Evolutionary conservation across 1,140 invertebrate species (phyloP), one percentile per base, ranked within the genome.

Genomic region (Euborellia annulipes): DNA sequence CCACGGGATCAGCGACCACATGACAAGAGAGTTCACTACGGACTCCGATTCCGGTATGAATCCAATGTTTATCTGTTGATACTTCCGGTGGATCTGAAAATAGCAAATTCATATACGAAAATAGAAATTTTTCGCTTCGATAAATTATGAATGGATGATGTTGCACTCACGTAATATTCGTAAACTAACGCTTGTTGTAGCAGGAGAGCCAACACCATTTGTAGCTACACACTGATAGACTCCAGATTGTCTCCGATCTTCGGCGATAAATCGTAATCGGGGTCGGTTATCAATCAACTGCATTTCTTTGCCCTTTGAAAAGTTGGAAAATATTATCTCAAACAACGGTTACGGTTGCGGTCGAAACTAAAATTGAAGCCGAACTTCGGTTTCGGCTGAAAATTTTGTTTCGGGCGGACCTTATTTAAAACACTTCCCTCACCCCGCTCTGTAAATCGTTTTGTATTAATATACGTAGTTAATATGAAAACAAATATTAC

Each of bases 191-290:
- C 60, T 61, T 2, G 74, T 76, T n/a, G 58, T 67, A 0, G 77
- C 77, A 0, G 78, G 69, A 43, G 81, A 72, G 0, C 82, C 82
- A 16, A 85, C 73, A 9, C 75, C 79, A 58, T 87, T 87, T 39
- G 59, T 68, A 0, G 78, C 82, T 0, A 69, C 56, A 55, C 84
- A 87, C 48, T 78, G 76, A 52, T 85, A 85, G 2, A 68, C 62
- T 0, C 82, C 83, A 0, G 78, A 69, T 47, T 79, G 62, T 45
- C 68, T 63, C 11, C 76, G 63, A 44, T 72, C 73, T 39, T 74
- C 74, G 1, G 79, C 79, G 7, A 71, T 69, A 59, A 85, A 81
- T 50, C 70, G 63, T 44, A 83, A 62, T 46, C 71, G 67, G 32
- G 73, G 64, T 32, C 75, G 64, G 45, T 75, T 71, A 19, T 77